Percentiles rank a stretch among this genome's conserved stretches.
Conservation (phyloP, 64 coral and sea anemone genomes). For the Pocillopora verrucosa region DNA sequence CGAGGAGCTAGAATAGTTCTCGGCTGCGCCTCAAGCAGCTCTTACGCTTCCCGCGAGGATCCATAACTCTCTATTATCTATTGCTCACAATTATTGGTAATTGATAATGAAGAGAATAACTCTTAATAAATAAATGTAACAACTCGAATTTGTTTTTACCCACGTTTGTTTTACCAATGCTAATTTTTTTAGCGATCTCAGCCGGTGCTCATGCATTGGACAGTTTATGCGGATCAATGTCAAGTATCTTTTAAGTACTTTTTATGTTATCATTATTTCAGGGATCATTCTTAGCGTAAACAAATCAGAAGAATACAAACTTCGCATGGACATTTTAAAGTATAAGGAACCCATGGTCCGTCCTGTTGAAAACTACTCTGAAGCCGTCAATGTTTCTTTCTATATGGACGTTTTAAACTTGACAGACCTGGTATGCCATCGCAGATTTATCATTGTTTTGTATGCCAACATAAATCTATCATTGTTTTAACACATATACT, state of each 20-base stretch:
- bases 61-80: no score
- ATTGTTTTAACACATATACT: no score
- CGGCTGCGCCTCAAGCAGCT: no score
- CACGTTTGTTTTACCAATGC: not conserved
- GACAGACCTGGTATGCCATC: slow-evolving; percentile 6
- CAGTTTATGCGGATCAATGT: not conserved
- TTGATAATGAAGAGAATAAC: no score
- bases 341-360: slow-evolving; percentile 31
- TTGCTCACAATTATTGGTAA: no score
- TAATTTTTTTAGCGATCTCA: not conserved
- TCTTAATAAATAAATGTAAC: no score
- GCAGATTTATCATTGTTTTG: no score
- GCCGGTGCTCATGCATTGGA: no score
- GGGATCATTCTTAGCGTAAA: not conserved
- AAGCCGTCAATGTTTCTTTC: slow-evolving; percentile 32
- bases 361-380: slow-evolving; percentile 3
- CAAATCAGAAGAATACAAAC: slow-evolving; percentile 30
- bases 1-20: no score
- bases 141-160: no score
- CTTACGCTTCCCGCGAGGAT: no score
- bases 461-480: no score
- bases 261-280: not conserved
- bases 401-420: slow-evolving; percentile 6
- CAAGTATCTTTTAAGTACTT: not conserved
- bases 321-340: slow-evolving; percentile 11